Conservation (phyloP, 1,140 invertebrate species). For the Phthorimaea operculella region DNA sequence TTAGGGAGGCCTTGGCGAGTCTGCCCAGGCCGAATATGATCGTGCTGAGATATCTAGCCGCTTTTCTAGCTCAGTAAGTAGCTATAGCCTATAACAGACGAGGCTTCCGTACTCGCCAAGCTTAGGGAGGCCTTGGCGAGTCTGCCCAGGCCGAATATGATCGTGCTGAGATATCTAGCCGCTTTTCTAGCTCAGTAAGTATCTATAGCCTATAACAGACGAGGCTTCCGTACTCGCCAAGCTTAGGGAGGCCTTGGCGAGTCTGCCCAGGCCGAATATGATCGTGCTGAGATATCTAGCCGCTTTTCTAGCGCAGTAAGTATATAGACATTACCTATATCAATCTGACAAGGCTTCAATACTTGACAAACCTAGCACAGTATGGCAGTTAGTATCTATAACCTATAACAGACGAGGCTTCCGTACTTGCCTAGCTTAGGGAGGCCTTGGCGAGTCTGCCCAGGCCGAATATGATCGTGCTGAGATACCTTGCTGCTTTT, state of each 20-base stretch:
- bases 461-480: no score
- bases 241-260: constrained; percentile 63
- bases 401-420: no score
- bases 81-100: neutral
- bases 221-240: neutral
- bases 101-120: neutral
- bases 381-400: constrained; percentile 83
- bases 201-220: neutral
- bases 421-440: no score
- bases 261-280: constrained; percentile 84
- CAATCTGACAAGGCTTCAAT: no score
- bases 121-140: constrained; percentile 63
- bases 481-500: no score
- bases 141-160: constrained; percentile 85
- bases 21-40: constrained; percentile 85
- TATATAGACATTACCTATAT: no score
- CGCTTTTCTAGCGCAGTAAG: constrained; percentile 95
- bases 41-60: constrained; percentile 94
- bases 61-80: constrained; percentile 94
- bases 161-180: constrained; percentile 95
- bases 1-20: constrained; percentile 69
- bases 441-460: no score
- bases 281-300: constrained; percentile 95
- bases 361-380: no score
- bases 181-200: constrained; percentile 96